Conservation (phyloP, 2,113 vertebrate species). For the Actenoides hombroni region DNA sequence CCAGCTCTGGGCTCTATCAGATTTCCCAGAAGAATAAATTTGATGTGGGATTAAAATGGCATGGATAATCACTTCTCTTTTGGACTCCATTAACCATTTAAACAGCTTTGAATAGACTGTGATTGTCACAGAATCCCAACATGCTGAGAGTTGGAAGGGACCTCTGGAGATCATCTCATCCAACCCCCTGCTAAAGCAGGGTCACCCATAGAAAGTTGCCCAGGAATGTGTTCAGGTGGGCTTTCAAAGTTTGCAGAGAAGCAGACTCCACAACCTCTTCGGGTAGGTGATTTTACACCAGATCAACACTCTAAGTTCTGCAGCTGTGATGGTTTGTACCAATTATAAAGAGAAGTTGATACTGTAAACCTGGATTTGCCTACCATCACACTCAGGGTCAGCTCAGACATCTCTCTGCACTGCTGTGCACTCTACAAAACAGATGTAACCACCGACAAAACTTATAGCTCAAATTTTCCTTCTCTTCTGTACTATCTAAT, state of each 20-base stretch:
- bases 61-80: background rate
- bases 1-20: background rate
- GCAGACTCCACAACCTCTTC: background rate
- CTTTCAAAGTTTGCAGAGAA: background rate
- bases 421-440: background rate
- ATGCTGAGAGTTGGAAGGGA: background rate
- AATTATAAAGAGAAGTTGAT: background rate
- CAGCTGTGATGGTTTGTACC: background rate
- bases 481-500: background rate
- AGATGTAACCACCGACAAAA: background rate
- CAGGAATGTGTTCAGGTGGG: background rate
- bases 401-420: background rate
- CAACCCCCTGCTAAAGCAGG: background rate
- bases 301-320: background rate
- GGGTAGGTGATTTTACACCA: background rate
- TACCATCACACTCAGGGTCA: background rate
- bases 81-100: background rate
- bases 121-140: background rate
- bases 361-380: background rate
- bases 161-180: background rate
- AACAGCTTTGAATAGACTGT: background rate
- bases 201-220: background rate
- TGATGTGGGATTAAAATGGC: background rate
- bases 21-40: background rate
- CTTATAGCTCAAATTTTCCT: background rate